Conservation (phyloP, 2,113 vertebrate genomes). For the Microtus pennsylvanicus region DNA sequence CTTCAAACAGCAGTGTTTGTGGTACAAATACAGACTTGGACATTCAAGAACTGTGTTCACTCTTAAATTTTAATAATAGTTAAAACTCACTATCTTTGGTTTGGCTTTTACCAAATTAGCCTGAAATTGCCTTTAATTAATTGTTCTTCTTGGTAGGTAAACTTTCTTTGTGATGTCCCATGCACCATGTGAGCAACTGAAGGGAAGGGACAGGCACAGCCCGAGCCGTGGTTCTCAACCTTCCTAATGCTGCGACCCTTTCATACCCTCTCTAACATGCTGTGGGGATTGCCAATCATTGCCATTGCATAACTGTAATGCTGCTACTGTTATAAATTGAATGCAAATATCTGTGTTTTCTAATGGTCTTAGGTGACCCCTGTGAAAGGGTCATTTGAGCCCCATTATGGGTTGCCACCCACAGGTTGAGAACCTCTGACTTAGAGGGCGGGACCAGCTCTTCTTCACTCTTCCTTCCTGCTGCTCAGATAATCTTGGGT, state of each 20-base stretch:
- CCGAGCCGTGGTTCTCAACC: not conserved
- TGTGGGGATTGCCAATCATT: not conserved
- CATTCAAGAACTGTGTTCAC: not conserved
- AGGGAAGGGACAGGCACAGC: not conserved
- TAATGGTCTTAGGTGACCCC: not conserved
- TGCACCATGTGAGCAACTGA: too few species aligned
- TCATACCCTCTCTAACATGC: not conserved
- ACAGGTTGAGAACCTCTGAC: not conserved
- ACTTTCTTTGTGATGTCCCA: not conserved
- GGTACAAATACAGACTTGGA: not conserved
- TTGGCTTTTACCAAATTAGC: not conserved
- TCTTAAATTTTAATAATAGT: not conserved
- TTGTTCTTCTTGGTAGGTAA: not conserved
- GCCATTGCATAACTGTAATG: not conserved
- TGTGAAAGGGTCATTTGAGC: not conserved
- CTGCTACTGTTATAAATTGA: not conserved
- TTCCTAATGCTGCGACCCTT: not conserved
- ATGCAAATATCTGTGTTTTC: not conserved
- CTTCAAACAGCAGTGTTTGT: not conserved
- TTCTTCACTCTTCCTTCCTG: too few species aligned
- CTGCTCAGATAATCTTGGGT: accelerated
- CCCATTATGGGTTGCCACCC: too few species aligned
- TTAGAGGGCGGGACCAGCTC: accelerated
- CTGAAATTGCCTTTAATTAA: not conserved
- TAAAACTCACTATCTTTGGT: not conserved